These are phyloP conservation scores for Branchellion lobata DNA, from an alignment of 2,888 invertebrate species.

Conservation along the genomic window DNA sequence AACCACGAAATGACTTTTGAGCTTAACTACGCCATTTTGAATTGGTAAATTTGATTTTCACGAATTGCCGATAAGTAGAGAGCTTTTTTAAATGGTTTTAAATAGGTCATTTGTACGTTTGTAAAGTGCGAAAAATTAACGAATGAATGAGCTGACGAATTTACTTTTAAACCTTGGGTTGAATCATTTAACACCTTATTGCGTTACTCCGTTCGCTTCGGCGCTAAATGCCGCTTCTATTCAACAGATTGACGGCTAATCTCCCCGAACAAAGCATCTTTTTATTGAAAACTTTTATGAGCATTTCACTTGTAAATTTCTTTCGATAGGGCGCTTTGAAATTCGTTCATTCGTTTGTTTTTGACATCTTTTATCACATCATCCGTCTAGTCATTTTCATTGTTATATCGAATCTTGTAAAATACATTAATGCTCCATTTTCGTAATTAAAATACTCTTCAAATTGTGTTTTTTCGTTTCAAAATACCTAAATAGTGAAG, in stretches of 20 bases:
- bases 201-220: not conserved
- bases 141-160: too few relatives aligned
- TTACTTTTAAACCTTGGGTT: too few relatives aligned
- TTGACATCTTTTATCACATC: not conserved
- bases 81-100: too few relatives aligned
- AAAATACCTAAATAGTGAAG: too few relatives aligned
- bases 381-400: constrained; percentile 10
- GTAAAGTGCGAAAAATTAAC: too few relatives aligned
- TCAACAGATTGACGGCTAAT: not conserved
- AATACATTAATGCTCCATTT: not conserved
- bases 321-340: not conserved
- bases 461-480: not conserved
- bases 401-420: not conserved
- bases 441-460: constrained; percentile 13
- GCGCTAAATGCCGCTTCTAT: not conserved
- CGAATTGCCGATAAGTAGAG: too few relatives aligned
- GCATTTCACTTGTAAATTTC: not conserved
- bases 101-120: too few relatives aligned
- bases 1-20: too few relatives aligned
- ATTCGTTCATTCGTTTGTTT: not conserved
- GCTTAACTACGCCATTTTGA: too few relatives aligned
- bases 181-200: too few relatives aligned
- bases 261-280: constrained; percentile 1
- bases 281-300: not conserved
- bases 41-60: too few relatives aligned